Evolutionary conservation across 2,888 invertebrate species (phyloP).

Genomic region (Synanthedon andrenaeformis): DNA sequence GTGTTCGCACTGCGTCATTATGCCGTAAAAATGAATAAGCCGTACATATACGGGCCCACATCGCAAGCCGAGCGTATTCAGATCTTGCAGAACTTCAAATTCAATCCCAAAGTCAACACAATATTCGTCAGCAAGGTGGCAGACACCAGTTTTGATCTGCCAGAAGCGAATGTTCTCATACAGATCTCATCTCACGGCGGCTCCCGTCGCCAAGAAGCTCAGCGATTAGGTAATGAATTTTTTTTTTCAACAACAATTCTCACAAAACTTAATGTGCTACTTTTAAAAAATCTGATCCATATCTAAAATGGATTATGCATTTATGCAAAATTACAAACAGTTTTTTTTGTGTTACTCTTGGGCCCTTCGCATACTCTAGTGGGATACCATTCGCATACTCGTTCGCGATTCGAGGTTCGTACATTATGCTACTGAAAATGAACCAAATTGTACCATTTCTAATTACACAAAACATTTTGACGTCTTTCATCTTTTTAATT

Average conservation of each 20-base stretch:
- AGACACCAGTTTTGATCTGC: constrained; percentile 99
- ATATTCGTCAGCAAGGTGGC: constrained; percentile 99
- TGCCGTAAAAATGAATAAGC: constrained; percentile 97
- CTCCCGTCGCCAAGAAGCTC: constrained; percentile 97
- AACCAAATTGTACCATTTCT: too few species aligned
- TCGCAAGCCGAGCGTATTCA: constrained; percentile 96
- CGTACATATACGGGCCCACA: constrained; percentile 98
- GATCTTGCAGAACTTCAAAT: constrained; percentile 94
- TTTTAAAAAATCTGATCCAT: not conserved
- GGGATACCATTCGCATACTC: too few species aligned
- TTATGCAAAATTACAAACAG: too few species aligned
- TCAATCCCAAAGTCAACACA: constrained; percentile 97
- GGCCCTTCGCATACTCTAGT: too few species aligned
- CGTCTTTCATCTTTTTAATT: too few species aligned
- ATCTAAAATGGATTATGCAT: not conserved
- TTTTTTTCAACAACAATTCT: not conserved
- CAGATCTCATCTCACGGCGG: constrained; percentile 99
- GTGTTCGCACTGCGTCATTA: constrained; percentile 98
- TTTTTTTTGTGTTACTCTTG: not conserved
- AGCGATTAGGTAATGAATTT: constrained; percentile 78
- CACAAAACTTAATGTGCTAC: not conserved
- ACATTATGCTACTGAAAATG: too few species aligned
- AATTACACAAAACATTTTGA: too few species aligned
- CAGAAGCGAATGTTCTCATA: constrained; percentile 98
- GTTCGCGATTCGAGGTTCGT: too few species aligned